These are phyloP conservation scores for Chelonoidis abingdonii DNA, from an alignment of 2,113 vertebrate species.

Conservation along the genomic window DNA sequence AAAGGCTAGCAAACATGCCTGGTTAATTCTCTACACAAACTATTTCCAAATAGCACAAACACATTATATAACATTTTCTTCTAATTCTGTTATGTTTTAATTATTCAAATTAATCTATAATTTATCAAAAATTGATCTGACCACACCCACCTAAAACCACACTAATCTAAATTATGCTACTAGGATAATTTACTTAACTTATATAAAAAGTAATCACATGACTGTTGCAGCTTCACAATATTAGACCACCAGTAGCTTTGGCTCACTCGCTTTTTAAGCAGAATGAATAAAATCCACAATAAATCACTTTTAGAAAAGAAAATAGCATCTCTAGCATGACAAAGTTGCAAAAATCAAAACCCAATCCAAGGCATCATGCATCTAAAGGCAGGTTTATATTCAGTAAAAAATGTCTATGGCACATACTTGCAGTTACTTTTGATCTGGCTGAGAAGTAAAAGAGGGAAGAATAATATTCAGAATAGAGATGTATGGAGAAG, in stretches of 20 bases:
- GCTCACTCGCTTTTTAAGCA: neutral
- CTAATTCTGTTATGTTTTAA: neutral
- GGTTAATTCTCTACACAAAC: neutral
- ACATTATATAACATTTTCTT: neutral
- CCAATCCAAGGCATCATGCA: neutral
- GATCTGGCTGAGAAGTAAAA: conserved; percentile 64
- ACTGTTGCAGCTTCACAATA: neutral
- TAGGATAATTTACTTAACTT: neutral
- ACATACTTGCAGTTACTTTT: conserved; percentile 72
- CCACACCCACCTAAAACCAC: neutral
- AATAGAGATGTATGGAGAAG: neutral
- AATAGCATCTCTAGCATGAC: neutral
- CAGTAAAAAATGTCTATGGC: neutral
- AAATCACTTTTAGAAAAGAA: neutral
- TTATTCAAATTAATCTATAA: neutral
- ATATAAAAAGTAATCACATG: neutral
- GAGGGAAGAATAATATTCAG: neutral
- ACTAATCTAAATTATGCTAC: neutral
- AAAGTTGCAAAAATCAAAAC: conserved; percentile 6
- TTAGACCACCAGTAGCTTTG: neutral
- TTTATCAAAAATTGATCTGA: neutral
- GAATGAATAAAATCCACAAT: rapidly evolving
- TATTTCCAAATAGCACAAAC: neutral
- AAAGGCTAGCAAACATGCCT: neutral
- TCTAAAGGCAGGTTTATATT: neutral